A percentile compares a stretch with the other conserved stretches of the same genome.
Conservation (phyloP, 30 jellyfish, hydroid and myxozoan species). For the Hydractinia symbiolongicarpus region DNA sequence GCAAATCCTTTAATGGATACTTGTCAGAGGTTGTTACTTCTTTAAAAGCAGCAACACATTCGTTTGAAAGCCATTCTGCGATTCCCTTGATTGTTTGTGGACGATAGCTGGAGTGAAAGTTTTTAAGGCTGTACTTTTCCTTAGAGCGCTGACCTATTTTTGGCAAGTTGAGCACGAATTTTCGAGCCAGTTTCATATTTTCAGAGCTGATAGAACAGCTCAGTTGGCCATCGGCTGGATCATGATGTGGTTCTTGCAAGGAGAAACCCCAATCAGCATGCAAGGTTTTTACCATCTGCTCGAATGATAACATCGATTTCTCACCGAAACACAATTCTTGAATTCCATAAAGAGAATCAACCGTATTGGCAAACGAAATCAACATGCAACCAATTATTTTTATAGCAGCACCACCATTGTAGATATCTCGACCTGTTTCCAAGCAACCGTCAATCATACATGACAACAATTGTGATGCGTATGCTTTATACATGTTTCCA, state of each 20-base stretch:
- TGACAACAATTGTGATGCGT: slow-evolving; percentile 24
- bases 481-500: slow-evolving; percentile 15
- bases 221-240: slow-evolving; percentile 24
- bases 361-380: slow-evolving; percentile 32
- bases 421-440: slow-evolving; percentile 21
- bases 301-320: slow-evolving; percentile 10
- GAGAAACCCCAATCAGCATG: slow-evolving; percentile 28
- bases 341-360: slow-evolving; percentile 25
- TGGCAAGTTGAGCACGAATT: slow-evolving; percentile 10
- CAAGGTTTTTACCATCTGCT: slow-evolving; percentile 2
- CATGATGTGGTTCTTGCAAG: slow-evolving; percentile 32
- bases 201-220: background rate
- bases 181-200: slow-evolving; percentile 28
- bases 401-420: slow-evolving; percentile 29
- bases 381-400: slow-evolving; percentile 26
- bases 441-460: slow-evolving; percentile 33
- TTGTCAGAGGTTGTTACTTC: slow-evolving; percentile 28
- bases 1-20: slow-evolving; percentile 4
- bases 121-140: slow-evolving; percentile 4
- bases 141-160: slow-evolving; percentile 9
- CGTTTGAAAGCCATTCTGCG: slow-evolving; percentile 29
- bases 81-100: slow-evolving; percentile 1
- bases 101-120: background rate
- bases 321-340: slow-evolving; percentile 35
- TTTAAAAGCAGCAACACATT: slow-evolving; percentile 8